Evolutionary conservation across 2,888 invertebrate species (phyloP).

Genomic region (Caenorhabditis virilis): DNA sequence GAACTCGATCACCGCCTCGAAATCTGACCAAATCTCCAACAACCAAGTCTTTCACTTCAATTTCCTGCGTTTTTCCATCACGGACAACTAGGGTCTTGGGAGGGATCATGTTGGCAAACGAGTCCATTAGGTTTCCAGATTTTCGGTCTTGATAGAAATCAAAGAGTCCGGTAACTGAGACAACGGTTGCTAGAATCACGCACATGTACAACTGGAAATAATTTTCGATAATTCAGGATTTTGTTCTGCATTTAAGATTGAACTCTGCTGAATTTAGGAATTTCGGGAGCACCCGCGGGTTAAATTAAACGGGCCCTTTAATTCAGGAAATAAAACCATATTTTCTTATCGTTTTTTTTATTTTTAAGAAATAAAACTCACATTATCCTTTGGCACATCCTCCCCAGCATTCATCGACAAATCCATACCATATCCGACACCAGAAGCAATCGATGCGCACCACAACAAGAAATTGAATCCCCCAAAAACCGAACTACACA

Average conservation of each 20-base stretch:
- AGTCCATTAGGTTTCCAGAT: constrained; percentile 74
- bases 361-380: constrained; percentile 29
- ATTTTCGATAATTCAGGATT: too few relatives aligned
- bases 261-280: too few relatives aligned
- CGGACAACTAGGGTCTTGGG: constrained; percentile 73
- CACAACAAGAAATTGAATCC: constrained; percentile 89
- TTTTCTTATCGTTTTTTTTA: too few relatives aligned
- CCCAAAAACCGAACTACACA: constrained; percentile 95
- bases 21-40: constrained; percentile 96
- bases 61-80: constrained; percentile 71
- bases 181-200: constrained; percentile 75
- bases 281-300: too few relatives aligned
- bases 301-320: too few relatives aligned
- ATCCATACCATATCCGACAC: constrained; percentile 53
- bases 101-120: constrained; percentile 69
- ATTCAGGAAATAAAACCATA: too few relatives aligned
- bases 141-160: constrained; percentile 78
- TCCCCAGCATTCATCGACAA: constrained; percentile 57
- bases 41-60: constrained; percentile 77
- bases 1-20: constrained; percentile 90
- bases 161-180: constrained; percentile 77
- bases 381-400: constrained; percentile 69
- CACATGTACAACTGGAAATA: constrained; percentile 74
- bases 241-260: too few relatives aligned
- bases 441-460: constrained; percentile 70